Conservation (phyloP, 2,888 invertebrate species). For the Tetragonula carbonaria region DNA sequence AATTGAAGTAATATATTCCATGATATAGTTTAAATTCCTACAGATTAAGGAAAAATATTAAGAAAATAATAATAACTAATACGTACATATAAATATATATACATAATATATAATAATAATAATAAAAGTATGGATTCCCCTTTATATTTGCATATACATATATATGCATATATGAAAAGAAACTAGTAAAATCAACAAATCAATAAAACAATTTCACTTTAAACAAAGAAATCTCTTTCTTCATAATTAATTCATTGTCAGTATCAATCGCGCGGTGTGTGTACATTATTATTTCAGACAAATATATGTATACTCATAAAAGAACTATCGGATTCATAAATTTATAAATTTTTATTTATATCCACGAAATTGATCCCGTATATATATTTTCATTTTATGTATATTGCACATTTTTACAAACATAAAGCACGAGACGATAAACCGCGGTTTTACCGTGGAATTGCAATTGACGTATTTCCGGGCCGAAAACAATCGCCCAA, state of each 20-base stretch:
- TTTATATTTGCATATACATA: no score
- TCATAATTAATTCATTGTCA: not conserved
- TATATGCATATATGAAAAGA: not conserved
- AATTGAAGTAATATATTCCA: no score
- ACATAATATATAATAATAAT: no score
- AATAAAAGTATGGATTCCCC: no score
- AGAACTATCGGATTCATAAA: not conserved
- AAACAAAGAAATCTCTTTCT: not conserved
- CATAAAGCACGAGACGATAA: constrained; percentile 39
- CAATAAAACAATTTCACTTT: not conserved
- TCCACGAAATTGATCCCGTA: not conserved
- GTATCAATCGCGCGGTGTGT: not conserved
- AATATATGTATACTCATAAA: not conserved
- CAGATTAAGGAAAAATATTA: no score
- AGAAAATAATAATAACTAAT: no score
- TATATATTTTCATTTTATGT: not conserved
- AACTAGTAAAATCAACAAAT: not conserved
- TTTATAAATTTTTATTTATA: not conserved
- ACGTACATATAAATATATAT: no score
- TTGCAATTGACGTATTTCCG: constrained; percentile 54
- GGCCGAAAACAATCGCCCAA: constrained; percentile 60
- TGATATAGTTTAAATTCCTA: no score
- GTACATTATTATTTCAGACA: not conserved
- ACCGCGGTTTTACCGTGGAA: constrained; percentile 37
- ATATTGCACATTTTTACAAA: constrained; percentile 9